A percentile compares a stretch with the other conserved stretches of the same genome.
Evolutionary conservation across 2,888 invertebrate genomes (phyloP).

Genomic region (Bellardia bayeri): DNA sequence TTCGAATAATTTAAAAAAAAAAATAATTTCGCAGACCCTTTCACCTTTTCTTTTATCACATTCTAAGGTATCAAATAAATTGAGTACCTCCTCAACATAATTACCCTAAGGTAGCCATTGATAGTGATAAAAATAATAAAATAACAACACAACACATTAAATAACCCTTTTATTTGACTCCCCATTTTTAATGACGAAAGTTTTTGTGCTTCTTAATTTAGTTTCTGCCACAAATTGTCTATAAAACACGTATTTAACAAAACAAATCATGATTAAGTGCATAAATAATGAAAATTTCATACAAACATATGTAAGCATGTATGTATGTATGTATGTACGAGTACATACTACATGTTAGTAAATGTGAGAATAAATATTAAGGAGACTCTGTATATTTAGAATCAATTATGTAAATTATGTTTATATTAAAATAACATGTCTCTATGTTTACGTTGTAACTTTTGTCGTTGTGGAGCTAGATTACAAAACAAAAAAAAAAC

Average conservation of each 20-base stretch:
- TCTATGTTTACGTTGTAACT: too few species aligned
- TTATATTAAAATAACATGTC: too few species aligned
- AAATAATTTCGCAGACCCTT: too few species aligned
- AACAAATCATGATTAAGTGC: constrained; percentile 74
- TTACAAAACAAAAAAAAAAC: too few species aligned
- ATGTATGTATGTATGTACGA: too few species aligned
- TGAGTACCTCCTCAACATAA: constrained; percentile 15
- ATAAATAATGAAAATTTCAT: constrained; percentile 65
- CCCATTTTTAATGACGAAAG: constrained; percentile 37
- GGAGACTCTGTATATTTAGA: too few species aligned
- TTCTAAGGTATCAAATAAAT: neutral
- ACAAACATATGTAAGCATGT: neutral
- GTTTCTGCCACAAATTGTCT: constrained; percentile 61
- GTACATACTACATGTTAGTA: neutral
- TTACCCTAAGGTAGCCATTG: constrained; percentile 10
- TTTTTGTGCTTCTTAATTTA: neutral
- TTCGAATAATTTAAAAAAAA: too few species aligned
- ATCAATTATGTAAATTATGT: too few species aligned
- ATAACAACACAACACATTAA: constrained; percentile 12
- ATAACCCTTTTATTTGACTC: constrained; percentile 51
- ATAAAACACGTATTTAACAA: constrained; percentile 68
- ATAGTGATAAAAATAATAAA: constrained; percentile 11
- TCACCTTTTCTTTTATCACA: too few species aligned
- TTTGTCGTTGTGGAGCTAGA: too few species aligned
- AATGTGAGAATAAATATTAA: neutral